Base-by-base conservation (phyloP, 2,113 vertebrate genomes). In the Columbina picui region DNA sequence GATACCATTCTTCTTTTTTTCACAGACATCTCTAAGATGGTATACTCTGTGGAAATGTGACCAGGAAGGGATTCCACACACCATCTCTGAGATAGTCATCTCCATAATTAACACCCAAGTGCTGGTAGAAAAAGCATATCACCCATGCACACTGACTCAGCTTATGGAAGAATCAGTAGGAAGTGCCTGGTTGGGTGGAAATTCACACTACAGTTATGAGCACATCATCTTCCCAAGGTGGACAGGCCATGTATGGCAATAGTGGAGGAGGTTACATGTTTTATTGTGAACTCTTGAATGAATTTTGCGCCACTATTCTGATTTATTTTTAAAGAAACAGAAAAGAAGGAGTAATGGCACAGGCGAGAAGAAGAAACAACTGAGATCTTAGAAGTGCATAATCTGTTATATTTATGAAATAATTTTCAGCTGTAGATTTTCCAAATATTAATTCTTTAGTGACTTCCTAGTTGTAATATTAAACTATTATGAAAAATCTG, bases 221-320 rank as follows among this genome's bases (percentile, higher is more conserved):
- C 4, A n/a, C 19, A 38, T 38, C 27, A 13, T 6, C 11, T 84
- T 69, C 27, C 7, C 20, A 32, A 69, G 14, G 25, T 19, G 20
- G 55, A 41, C 5, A 50, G 21, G 13, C 2, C 27, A 34, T 8
- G 11, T 5, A 23, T 0, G 7, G 3, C 41, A 68, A 15, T 11
- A 50, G 61, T 4, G 74, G 41, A 59, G 20, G 18, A 64, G 25
- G 10, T 1, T 5, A 6, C 26, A 26, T 15, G 3, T 41, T 59
- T 32, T 38, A 9, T 27, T 57, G 27, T 27, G 52, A 34, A n/a
- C 1, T 5, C 59, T 17, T 47, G 7, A 89, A 34, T 68, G 4
- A 47, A 34, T 27, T 47, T 64, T 56, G 1, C 53, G 23, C 9
- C 8, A 13, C 9, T 41, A 3, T n/a, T 70, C 8, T 69, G 14